Base-by-base conservation (phyloP, 1,140 invertebrate genomes). In the Telenomus remus region DNA sequence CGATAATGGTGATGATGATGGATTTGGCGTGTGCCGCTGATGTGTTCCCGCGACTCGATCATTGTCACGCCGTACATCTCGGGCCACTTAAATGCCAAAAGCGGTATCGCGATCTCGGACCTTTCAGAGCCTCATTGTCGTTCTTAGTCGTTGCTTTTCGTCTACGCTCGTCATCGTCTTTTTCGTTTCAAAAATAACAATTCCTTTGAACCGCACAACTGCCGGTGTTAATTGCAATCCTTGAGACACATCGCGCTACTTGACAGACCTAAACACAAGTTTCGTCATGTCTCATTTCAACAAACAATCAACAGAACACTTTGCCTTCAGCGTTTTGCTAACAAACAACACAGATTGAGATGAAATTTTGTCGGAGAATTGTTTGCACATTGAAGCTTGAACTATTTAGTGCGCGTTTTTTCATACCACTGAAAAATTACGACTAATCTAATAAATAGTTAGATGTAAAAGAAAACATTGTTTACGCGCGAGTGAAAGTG, bases 1-100 rank as follows among this genome's bases (percentile, higher is more conserved):
- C 87, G 86, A 65, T 85, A 86, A 27, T 86, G 85, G 10, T 84
- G 84, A 5, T 85, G 84, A 11, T 81, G 80, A 50, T 82, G 82
- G 61, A 76, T 64, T 10, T 77, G 74, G 19, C 75, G 75, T 27
- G 64, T 65, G 53, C 69, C 61, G 55, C 68, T 55, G 37, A 81
- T 60, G 50, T 79, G 60, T 33, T 84, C 87, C 59, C 85, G 83
- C 15, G 85, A 81, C 61, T 88, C 87, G 16, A 88, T 82, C 84
- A 88, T 85, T 51, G 84, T 85, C 13, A 79, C 73, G 53, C 83
- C 83, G 71, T 80, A 87, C 84, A 87, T 85, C 73, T 43, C 7
- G 33, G 42, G 56, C n/a, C 42, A 13, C 34, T 61, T 69, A 76
- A 19, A 8, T 46, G 46, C 13, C 61, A 8, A 33, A 19, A 34